These are phyloP conservation scores for Dinothrombium tinctorium DNA, from an alignment of 1,140 invertebrate genomes.

Conservation along the genomic window DNA sequence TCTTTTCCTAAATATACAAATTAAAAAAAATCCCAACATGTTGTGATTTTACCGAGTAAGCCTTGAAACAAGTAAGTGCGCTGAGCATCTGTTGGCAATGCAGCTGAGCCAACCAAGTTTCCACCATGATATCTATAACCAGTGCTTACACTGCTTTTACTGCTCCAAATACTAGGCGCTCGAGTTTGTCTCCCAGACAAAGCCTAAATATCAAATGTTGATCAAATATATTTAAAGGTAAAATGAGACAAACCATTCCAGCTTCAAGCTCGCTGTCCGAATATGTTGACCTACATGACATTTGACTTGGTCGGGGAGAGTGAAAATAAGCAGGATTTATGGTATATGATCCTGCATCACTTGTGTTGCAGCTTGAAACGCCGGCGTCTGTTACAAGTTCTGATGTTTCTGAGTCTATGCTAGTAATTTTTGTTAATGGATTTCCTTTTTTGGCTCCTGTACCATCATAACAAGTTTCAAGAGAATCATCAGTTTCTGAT, in stretches of 20 bases:
- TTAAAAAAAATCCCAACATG: slow-evolving; percentile 15
- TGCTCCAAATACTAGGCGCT: slow-evolving; percentile 70
- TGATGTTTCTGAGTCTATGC: slow-evolving; percentile 59
- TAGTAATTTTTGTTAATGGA: slow-evolving; percentile 51
- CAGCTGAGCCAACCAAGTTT: slow-evolving; percentile 54
- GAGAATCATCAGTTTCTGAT: slow-evolving; percentile 14
- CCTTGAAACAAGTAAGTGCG: slow-evolving; percentile 82
- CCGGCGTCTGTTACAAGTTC: slow-evolving; percentile 15
- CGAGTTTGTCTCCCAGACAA: slow-evolving; percentile 33
- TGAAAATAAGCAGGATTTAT: slow-evolving; percentile 41
- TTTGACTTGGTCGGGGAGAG: slow-evolving; percentile 25
- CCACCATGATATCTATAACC: slow-evolving; percentile 70
- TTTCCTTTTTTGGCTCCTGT: neutral
- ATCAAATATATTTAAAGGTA: no score
- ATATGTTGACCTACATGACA: slow-evolving; percentile 57
- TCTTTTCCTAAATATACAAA: no score
- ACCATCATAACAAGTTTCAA: slow-evolving; percentile 30
- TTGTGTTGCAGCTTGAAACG: slow-evolving; percentile 26
- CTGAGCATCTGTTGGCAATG: slow-evolving; percentile 48
- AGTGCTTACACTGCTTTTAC: slow-evolving; percentile 64
- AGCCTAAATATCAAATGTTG: no score
- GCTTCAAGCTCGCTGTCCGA: slow-evolving; percentile 72
- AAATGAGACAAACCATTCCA: no score
- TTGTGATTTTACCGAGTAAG: no score
- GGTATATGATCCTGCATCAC: slow-evolving; percentile 50